phyloP scores from a whole-genome alignment of 2,888 invertebrate genomes.

The Oligia latruncula region DNA sequence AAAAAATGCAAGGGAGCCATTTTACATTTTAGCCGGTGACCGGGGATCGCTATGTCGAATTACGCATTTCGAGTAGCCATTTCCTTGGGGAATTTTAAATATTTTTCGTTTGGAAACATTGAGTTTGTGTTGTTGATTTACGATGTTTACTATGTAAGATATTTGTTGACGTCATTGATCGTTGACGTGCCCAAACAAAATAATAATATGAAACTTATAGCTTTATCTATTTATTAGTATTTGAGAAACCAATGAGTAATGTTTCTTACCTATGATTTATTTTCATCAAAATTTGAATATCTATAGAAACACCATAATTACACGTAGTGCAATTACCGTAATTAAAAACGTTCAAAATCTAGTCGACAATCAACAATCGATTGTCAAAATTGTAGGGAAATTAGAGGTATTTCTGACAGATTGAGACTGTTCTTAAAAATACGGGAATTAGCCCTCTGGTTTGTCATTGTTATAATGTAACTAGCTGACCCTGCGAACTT shows the following conservation, averaged over 20 bases:
- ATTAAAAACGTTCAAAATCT: too few species aligned
- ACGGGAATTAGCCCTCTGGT: too few species aligned
- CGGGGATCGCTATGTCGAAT: constrained; percentile 87
- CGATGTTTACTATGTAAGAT: constrained; percentile 61
- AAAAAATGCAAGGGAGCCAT: constrained; percentile 90
- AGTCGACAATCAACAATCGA: too few species aligned
- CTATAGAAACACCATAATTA: background rate
- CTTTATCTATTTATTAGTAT: constrained; percentile 39
- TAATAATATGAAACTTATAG: constrained; percentile 31
- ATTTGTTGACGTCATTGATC: constrained; percentile 30
- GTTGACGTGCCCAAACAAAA: constrained; percentile 11
- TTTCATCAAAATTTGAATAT: background rate
- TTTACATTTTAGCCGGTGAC: constrained; percentile 89
- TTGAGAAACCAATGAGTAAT: background rate
- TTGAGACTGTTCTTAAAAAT: too few species aligned
- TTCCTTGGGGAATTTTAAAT: constrained; percentile 86
- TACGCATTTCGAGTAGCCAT: constrained; percentile 86
- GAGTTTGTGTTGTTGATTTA: constrained; percentile 68
- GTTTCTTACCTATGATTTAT: background rate
- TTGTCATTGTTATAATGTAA: background rate
- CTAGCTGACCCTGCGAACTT: too few species aligned
- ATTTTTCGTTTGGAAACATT: constrained; percentile 68
- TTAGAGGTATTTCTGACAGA: too few species aligned
- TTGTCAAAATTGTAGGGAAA: too few species aligned
- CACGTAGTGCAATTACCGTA: background rate